Evolutionary conservation across 2,113 vertebrate species (phyloP).

Genomic region (Coptodon rendalli): DNA sequence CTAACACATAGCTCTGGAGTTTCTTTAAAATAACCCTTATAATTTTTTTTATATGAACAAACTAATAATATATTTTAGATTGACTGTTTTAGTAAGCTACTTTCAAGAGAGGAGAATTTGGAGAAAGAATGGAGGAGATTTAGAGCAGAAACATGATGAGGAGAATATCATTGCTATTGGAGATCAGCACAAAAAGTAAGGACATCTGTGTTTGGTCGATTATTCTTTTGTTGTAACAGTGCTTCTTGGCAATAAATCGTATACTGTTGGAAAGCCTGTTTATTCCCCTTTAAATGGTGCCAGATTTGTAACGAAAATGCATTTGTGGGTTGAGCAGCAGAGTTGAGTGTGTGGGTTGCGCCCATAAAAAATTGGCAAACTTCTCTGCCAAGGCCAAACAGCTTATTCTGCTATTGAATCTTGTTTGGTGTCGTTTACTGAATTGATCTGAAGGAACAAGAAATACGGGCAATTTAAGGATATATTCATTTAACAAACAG

Average conservation of each 20-base stretch:
- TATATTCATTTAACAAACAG: not conserved
- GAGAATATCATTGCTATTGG: fast-evolving
- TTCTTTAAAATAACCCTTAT: fast-evolving
- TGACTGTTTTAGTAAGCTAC: not conserved
- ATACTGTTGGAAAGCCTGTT: not conserved
- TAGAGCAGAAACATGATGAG: not conserved
- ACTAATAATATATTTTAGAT: fast-evolving
- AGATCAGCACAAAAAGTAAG: not conserved
- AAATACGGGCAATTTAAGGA: not conserved
- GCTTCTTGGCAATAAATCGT: not conserved
- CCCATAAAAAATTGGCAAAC: not conserved
- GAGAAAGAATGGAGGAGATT: not conserved
- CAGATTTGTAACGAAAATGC: not conserved
- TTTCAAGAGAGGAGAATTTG: not conserved
- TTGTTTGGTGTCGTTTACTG: not conserved
- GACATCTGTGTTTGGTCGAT: not conserved
- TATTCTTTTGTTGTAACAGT: not conserved
- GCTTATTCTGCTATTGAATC: not conserved
- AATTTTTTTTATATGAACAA: not conserved
- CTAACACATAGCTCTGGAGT: not conserved
- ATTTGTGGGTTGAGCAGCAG: not conserved
- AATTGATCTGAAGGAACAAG: not conserved
- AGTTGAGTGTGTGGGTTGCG: not conserved
- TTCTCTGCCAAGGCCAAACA: not conserved
- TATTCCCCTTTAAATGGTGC: not conserved